Percentiles rank a stretch among this genome's conserved stretches.
These are phyloP conservation scores for Agrilus cyanescens DNA, from an alignment of 2,888 invertebrate species.

Conservation along the genomic window DNA sequence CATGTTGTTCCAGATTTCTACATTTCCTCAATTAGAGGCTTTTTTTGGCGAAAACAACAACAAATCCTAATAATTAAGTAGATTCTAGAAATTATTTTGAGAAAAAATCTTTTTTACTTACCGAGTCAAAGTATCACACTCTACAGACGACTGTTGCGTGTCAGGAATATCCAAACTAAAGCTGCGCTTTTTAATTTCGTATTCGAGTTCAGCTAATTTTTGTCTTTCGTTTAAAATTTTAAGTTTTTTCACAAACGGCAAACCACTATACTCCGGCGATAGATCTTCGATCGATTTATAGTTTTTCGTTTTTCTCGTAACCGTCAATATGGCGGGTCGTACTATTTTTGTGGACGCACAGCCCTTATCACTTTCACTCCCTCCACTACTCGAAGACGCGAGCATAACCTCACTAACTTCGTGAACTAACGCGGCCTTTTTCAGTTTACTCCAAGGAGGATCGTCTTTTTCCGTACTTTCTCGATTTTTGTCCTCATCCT, in stretches of 20 bases:
- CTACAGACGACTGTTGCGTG: slow-evolving; percentile 37
- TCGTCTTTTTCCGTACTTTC: slow-evolving; percentile 31
- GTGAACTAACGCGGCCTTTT: slow-evolving; percentile 56
- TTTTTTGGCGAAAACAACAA: no score
- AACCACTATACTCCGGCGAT: slow-evolving; percentile 74
- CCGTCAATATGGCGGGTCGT: slow-evolving; percentile 24
- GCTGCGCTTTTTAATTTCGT: slow-evolving; percentile 62
- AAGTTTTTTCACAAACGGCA: slow-evolving; percentile 79
- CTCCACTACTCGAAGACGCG: slow-evolving; percentile 10
- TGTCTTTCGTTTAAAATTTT: slow-evolving; percentile 82
- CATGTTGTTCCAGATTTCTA: no score
- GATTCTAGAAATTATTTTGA: no score
- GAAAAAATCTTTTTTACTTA: no score
- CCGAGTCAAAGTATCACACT: slow-evolving; percentile 50
- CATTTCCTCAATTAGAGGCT: no score
- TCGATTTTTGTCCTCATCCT: no score
- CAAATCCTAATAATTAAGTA: no score
- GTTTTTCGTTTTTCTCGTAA: slow-evolving; percentile 44
- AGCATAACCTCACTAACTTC: slow-evolving; percentile 25
- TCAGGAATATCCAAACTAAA: slow-evolving; percentile 66
- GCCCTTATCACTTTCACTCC: slow-evolving; percentile 4
- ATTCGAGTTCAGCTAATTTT: slow-evolving; percentile 71
- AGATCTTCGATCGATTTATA: slow-evolving; percentile 78
- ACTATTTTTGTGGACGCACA: slow-evolving; percentile 12
- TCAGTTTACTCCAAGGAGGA: slow-evolving; percentile 60